A percentile compares a stretch with the other conserved stretches of the same genome.
Conservation (phyloP, 35 echinoderm and acorn worm species). For the Lytechinus variegatus region DNA sequence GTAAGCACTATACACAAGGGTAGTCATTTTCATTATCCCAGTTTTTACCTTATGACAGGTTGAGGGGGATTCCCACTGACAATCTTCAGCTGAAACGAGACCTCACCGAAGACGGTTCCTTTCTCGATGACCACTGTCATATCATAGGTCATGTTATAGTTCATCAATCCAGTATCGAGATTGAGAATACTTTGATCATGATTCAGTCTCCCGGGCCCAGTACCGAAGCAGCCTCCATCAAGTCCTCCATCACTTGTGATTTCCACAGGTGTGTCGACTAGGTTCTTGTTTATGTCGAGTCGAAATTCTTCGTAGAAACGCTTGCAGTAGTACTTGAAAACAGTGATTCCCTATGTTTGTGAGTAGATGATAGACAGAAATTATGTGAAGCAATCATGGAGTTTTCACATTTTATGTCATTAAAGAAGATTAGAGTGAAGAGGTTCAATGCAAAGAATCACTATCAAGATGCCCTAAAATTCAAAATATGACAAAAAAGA, state of each 20-base stretch:
- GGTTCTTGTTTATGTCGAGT: slow-evolving; percentile 27
- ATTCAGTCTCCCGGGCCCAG: slow-evolving; percentile 54
- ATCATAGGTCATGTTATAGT: slow-evolving; percentile 58
- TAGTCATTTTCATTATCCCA: no score
- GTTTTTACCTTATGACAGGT: slow-evolving; percentile 48
- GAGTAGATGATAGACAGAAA: not conserved
- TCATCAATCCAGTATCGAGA: not conserved
- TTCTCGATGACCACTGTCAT: slow-evolving; percentile 52
- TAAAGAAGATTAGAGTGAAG: no score
- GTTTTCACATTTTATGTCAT: no score
- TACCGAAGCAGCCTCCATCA: slow-evolving; percentile 56
- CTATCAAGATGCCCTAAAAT: no score
- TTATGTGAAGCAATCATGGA: no score
- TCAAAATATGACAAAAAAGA: no score
- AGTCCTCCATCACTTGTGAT: not conserved
- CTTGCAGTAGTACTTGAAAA: slow-evolving; percentile 68
- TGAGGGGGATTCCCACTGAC: slow-evolving; percentile 53
- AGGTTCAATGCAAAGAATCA: no score
- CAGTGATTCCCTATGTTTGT: slow-evolving; percentile 51
- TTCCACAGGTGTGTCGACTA: not conserved
- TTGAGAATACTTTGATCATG: not conserved
- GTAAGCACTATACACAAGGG: no score
- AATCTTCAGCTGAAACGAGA: slow-evolving; percentile 42
- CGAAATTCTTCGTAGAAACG: slow-evolving; percentile 68
- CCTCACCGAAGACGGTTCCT: slow-evolving; percentile 7